Percentiles rank a stretch among this genome's conserved stretches.
Conservation (phyloP, 37 sponge, comb jelly and placozoan species). For the Petrosia ficiformis region DNA sequence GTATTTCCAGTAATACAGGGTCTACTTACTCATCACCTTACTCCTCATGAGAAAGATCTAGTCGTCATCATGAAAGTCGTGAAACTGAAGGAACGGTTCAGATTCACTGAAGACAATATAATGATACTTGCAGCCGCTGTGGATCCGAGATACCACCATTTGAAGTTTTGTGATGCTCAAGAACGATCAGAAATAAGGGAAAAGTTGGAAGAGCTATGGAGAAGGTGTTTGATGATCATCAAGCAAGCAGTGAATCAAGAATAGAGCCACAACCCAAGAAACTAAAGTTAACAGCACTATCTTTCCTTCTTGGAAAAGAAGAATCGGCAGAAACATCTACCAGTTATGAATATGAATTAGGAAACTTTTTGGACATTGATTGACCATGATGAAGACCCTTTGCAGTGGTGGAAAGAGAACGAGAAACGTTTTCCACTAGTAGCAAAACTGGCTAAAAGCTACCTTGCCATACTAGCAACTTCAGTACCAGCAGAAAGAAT, state of each 20-base stretch:
- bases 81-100: conserved; percentile 9
- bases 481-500: no score
- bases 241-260: background rate
- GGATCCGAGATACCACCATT: conserved; percentile 21
- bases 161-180: background rate
- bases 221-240: no score
- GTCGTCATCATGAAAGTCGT: conserved; percentile 17
- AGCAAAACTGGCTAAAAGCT: background rate
- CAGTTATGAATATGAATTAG: background rate
- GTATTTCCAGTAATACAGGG: conserved; percentile 25
- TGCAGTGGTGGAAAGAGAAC: background rate
- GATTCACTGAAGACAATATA: background rate
- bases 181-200: background rate
- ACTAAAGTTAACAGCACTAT: conserved; percentile 6
- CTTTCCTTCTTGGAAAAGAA: background rate
- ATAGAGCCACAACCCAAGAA: conserved; percentile 11
- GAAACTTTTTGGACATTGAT: background rate
- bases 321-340: background rate
- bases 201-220: background rate
- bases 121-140: conserved; percentile 23
- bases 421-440: background rate
- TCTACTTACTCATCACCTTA: conserved; percentile 12
- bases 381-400: background rate
- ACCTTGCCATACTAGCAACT: background rate
- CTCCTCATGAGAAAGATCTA: conserved; percentile 13